Base-by-base conservation (phyloP, 2,797 vertebrate species). In the Malurus splendens region DNA sequence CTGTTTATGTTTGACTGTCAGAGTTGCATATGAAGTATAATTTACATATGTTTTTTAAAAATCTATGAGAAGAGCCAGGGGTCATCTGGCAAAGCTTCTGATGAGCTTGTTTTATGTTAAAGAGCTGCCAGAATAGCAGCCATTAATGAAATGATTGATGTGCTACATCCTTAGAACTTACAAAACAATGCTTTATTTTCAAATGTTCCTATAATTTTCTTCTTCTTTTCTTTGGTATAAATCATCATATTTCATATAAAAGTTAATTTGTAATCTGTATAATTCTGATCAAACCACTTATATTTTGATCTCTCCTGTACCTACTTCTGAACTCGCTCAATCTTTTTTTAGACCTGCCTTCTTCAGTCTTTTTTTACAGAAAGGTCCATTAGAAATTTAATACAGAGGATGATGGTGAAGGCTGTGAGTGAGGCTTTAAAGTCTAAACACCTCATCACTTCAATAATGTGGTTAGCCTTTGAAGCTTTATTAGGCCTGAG, bases 361-460 rank as follows among this genome's bases (percentile, higher is more conserved):
- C 20, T 32, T 70, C 44, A 25, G 25, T 41, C 13, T 3, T 71
- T 75, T 90, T 78, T 70, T 12, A 64, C 24, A 67, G 28, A 84
- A 86, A 76, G 25, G 23, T 57, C 47, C 38, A 75, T 68, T 38
- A 86, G 56, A 89, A 90, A 80, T 57, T 8, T 81, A 87, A 65
- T 67, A 48, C 39, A 68, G 44, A 65, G n/a, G 51, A 39, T 55
- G 28, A 57, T 20, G 16, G 30, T 74, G 55, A 87, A 80, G 56
- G 64, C 47, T 42, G 47, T 30, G 39, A 62, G 41, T 51, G 60
- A n/a, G 62, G 66, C 64, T 89, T 94, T 95, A 88, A 94, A 87
- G 66, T 39, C 82, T 83, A 77, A 95, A 90, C 86, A 92, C 89
- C 87, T 95, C 91, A 90, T 91, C 75, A 85, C 61, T 93, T 80